Evolutionary conservation across 2,113 vertebrate species (phyloP), one percentile per base, ranked within the genome.

Genomic region (Seriola quinqueradiata): DNA sequence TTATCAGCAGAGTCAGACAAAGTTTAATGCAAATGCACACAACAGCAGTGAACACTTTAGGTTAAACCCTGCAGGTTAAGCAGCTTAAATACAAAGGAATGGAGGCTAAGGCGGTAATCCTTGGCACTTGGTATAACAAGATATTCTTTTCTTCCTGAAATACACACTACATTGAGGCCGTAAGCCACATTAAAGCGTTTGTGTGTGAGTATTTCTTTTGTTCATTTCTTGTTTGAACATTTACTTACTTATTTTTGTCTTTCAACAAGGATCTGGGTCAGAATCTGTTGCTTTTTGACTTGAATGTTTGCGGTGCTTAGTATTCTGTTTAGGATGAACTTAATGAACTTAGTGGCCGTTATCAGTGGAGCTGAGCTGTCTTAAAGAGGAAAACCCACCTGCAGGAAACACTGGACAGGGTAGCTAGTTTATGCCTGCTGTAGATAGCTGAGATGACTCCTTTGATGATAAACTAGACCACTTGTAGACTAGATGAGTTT

Each of bases 11-110:
- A 34, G 50, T 77, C 50, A 75, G 66, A 73, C 42, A 50, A 23
- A n/a, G 13, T 67, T 77, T 70, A 72, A 80, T 84, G 77, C 61
- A 76, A 86, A 90, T 77, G 36, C 21, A 40, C 32, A 14, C 48
- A 36, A 21, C 38, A 67, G 13, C 34, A 36, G 58, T 38, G 72
- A 78, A 64, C 70, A 70, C 54, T 70, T 65, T 4, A 70, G 28
- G 74, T 65, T 82, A 78, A 85, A 81, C 16, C 77, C 77, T 44
- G 48, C 61, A 88, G 74, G 67, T 87, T 87, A 90, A 88, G 82
- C 79, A 40, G 70, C 88, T 87, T 90, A 87, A 70, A 70, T 58
- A 71, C 59, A 77, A 82, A 79, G 63, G 36, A 83, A 75, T 48
- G 48, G 64, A 84, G 74, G 55, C 28, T 64, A 63, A 77, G 44